Conservation (phyloP, 2,113 vertebrate species). For the Stegastes partitus region DNA sequence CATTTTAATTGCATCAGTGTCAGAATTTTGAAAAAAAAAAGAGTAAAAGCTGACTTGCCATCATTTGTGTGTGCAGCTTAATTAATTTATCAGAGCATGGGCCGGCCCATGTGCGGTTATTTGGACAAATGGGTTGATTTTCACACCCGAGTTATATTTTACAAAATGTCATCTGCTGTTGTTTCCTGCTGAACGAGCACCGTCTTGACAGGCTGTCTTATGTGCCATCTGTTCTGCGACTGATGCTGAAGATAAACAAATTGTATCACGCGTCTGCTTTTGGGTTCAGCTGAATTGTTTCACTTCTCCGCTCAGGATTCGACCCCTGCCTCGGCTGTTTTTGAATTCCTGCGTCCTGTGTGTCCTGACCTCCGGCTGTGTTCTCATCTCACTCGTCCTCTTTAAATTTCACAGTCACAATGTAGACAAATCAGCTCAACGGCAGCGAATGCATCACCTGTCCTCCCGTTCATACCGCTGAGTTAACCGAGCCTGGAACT, state of each 20-base stretch:
- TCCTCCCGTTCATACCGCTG: constrained; percentile 13
- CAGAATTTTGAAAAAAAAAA: too few relatives aligned
- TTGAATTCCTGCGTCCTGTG: background rate
- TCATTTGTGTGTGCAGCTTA: background rate
- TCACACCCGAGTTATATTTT: constrained; percentile 9
- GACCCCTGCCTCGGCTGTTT: background rate
- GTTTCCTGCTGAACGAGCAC: constrained; percentile 16
- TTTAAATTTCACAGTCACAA: constrained; percentile 4
- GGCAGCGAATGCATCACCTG: background rate
- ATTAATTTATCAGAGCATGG: background rate
- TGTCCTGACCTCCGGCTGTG: background rate
- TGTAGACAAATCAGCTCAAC: constrained; percentile 1
- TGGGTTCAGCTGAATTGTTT: background rate
- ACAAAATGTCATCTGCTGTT: constrained; percentile 15
- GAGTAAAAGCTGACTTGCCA: background rate
- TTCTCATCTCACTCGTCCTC: background rate
- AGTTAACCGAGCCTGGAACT: background rate
- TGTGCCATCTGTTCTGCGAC: constrained; percentile 32
- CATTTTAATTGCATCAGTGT: too few relatives aligned
- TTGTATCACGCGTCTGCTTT: background rate
- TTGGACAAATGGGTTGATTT: constrained; percentile 13
- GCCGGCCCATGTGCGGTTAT: background rate
- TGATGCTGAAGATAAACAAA: constrained; percentile 9
- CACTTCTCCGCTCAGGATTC: background rate
- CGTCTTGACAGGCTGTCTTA: background rate